Evolutionary conservation across 2,113 vertebrate genomes (phyloP), one percentile per base, ranked within the genome.

Genomic region (Gulo gulo): DNA sequence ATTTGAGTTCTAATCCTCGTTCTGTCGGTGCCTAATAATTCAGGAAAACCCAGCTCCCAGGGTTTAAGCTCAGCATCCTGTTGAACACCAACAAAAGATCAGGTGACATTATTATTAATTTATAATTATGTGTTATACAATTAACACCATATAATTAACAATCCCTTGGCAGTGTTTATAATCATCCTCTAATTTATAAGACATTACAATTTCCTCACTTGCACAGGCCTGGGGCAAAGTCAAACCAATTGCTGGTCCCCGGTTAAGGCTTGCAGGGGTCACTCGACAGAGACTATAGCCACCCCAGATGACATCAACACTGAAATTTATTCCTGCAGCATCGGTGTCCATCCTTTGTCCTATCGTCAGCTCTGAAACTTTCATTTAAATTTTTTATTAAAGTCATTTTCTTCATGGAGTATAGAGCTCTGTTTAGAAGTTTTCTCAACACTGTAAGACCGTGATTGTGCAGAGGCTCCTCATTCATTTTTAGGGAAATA

Each of bases 121-220:
- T 95, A 63, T 96, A 95, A 97, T 94, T 80, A 89, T 47, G 7
- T 74, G 82, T 91, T 91, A 55, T 71, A 69, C 7, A 88, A 84
- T 94, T 95, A 93, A 86, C 14, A 93, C 18, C 67, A 76, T 95
- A 55, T 93, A 96, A 97, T 97, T 97, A 98, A 63, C 23, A 65
- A 95, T 92, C n/a, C 50, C 23, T 84, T 86, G 78, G 23, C 79
- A 71, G 36, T 47, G 80, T 96, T 97, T 84, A 97, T 92, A 88
- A 96, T 89, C 67, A 90, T 55, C 20, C 50, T 85, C 34, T 91
- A 86, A 92, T 96, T 95, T 95, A 34, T 89, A 80, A 96, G n/a
- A 71, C 61, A 80, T 88, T 85, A n/a, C 18, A 31, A 4, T 88
- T 87, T 92, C 74, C 83, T 90, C 39, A 31, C 8, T 92, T 29